Evolutionary conservation across 2,888 invertebrate species (phyloP).

Genomic region (Buathra laborator): DNA sequence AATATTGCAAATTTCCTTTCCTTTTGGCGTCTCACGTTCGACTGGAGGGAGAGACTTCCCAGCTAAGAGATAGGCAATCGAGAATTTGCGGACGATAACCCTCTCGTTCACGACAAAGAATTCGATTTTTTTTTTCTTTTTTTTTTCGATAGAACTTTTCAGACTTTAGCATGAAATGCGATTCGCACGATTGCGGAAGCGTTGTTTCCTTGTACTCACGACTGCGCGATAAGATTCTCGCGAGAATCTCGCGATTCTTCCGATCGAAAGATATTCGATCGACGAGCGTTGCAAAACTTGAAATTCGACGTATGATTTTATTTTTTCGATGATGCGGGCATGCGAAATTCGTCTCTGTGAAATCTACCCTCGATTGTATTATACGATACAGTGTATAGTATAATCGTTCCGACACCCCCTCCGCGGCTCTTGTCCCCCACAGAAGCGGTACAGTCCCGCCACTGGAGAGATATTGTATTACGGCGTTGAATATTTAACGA

Average conservation of each 20-base stretch:
- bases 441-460: constrained; percentile 28
- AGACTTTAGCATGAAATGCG: constrained; percentile 20
- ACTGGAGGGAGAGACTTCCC: constrained; percentile 35
- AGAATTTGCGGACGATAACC: constrained; percentile 35
- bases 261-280: neutral
- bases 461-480: constrained; percentile 85
- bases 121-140: neutral
- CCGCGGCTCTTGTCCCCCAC: constrained; percentile 34
- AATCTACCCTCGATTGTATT: constrained; percentile 52
- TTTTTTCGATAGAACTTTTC: neutral
- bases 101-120: constrained; percentile 47
- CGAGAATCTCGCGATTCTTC: neutral
- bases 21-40: constrained; percentile 48
- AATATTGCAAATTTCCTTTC: constrained; percentile 79
- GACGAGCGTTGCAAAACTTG: neutral
- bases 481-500: constrained; percentile 86
- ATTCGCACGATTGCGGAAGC: constrained; percentile 22
- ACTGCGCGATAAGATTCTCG: constrained; percentile 34
- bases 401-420: constrained; percentile 56
- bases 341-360: neutral
- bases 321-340: constrained; percentile 16
- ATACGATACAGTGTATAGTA: constrained; percentile 56
- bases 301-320: neutral
- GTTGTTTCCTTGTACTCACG: neutral
- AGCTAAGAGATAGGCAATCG: constrained; percentile 54